Evolutionary conservation across 2,797 vertebrate genomes (phyloP), one percentile per base, ranked within the genome.

Genomic region (Artibeus jamaicensis): DNA sequence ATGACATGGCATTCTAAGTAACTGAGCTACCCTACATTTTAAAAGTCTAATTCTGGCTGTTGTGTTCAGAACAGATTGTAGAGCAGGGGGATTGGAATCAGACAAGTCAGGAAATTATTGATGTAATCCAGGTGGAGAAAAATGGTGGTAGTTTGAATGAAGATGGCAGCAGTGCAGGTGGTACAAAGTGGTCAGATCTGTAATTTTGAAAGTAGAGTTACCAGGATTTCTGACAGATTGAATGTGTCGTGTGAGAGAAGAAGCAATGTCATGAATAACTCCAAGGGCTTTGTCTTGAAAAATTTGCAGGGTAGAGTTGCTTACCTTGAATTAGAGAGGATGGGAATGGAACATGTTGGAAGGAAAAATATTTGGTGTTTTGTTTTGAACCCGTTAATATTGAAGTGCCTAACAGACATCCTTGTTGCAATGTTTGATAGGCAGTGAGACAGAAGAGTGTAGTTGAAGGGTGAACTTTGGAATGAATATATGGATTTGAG

Each of bases 31-130:
- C 34, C 37, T 73, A 5, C 62, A 46, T 73, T 81, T 87, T 53
- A 42, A 85, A 94, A 84, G 59, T 11, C 50, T 85, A 71, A 76
- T 95, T 96, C 59, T 91, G 44, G 50, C 57, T 89, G 32, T 70
- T 89, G 32, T 44, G 32, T 82, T 77, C 53, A 86, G 21, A 73
- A 21, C 74, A 46, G 46, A 19, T 65, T 89, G 22, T 55, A 81
- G 68, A 81, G 44, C 62, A 70, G 50, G 57, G 89, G 89, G 22
- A 78, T n/a, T 70, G n/a, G 16, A 67, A 68, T 86, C 73, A 53
- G 82, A 83, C 21, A 73, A 46, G 8, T 46, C 62, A 77, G 48
- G 44, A 74, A 62, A 89, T 67, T 82, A 77, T 11, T 70, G 34
- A 95, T 37, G 5, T 89, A 77, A 79, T 62, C 16, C 24, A 67